Evolutionary conservation across 2,797 vertebrate genomes (phyloP).

Genomic region (Psittacula derbiana): DNA sequence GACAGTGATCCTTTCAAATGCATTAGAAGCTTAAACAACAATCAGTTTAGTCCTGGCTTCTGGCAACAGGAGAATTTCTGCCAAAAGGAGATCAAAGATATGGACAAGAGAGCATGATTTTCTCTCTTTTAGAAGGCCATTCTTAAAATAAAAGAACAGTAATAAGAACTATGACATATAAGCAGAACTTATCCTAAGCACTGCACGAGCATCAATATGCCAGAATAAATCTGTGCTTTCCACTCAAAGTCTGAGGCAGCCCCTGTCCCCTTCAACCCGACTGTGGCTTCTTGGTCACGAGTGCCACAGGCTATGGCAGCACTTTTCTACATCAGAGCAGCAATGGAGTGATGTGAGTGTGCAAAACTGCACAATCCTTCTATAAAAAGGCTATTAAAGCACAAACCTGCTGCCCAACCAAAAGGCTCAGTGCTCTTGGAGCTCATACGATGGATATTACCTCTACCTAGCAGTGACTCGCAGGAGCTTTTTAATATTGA

Average conservation of each 20-base stretch:
- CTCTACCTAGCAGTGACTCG: neutral
- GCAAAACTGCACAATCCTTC: neutral
- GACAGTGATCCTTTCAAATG: neutral
- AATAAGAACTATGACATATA: neutral
- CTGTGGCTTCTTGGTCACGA: accelerated
- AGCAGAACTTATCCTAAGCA: neutral
- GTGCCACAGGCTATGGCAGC: neutral
- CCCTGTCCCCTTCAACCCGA: neutral
- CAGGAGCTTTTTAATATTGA: slow-evolving; percentile 12
- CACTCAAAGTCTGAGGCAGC: neutral
- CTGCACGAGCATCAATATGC: neutral
- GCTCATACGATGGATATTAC: neutral
- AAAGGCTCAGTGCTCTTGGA: neutral
- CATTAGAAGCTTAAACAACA: neutral
- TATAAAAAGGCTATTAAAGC: neutral
- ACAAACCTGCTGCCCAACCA: neutral
- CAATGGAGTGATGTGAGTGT: accelerated
- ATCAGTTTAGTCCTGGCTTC: neutral
- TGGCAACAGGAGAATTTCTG: neutral
- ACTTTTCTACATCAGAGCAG: neutral
- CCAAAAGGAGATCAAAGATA: neutral
- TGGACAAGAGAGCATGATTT: accelerated
- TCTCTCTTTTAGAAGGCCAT: neutral
- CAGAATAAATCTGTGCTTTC: neutral
- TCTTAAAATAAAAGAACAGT: neutral